Conservation (phyloP, 1,140 invertebrate genomes). For the Atta cephalotes region DNA sequence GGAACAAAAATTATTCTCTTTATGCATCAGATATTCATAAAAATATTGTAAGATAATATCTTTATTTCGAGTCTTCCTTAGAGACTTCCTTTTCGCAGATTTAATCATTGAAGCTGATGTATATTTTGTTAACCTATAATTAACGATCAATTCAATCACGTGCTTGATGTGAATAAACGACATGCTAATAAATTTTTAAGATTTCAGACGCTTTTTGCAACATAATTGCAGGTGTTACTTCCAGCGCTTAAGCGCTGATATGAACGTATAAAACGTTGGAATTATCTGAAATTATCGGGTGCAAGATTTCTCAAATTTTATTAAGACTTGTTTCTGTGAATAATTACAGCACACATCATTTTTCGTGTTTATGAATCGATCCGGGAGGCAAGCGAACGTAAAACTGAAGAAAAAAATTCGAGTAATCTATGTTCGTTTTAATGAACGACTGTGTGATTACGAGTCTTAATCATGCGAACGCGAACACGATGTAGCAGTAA, state of each 20-base stretch:
- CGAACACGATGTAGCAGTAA: not conserved
- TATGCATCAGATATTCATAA: not conserved
- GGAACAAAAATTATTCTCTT: not conserved
- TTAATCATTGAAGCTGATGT: not conserved
- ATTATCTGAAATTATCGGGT: not conserved
- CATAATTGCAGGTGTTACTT: not conserved
- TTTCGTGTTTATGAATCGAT: conserved; percentile 13
- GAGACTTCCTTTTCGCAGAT: not conserved
- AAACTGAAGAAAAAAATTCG: conserved; percentile 13
- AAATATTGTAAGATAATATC: conserved; percentile 2
- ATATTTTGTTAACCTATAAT: not conserved
- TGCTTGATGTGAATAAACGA: not conserved
- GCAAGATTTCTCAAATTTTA: conserved; percentile 32
- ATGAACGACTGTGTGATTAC: conserved; percentile 50
- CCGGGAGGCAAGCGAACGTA: not conserved
- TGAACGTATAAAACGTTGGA: conserved; percentile 18
- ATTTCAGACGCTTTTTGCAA: not conserved
- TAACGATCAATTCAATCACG: not conserved
- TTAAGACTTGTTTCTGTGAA: not conserved
- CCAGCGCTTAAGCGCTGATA: conserved; percentile 32
- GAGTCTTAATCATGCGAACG: conserved; percentile 63
- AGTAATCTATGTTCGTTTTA: conserved; percentile 9
- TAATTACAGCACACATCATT: not conserved
- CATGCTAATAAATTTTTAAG: conserved; percentile 33
- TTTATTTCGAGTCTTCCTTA: not conserved